Base-by-base conservation (phyloP, 1,140 invertebrate genomes). In the Mamestra configurata region DNA sequence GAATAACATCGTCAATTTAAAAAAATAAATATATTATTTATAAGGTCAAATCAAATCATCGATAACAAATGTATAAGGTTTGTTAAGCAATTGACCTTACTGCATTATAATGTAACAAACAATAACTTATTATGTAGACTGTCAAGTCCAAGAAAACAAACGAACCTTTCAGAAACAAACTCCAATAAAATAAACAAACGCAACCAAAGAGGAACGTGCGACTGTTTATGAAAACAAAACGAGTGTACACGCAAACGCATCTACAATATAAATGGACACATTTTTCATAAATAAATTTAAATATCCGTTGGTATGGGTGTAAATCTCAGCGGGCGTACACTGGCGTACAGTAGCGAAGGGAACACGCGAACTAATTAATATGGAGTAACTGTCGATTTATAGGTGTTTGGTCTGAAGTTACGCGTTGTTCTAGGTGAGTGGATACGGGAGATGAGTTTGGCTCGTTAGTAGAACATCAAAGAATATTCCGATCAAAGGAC, bases 301-400 rank as follows among this genome's bases (percentile, higher is more conserved):
- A 86, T 87, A 82, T 84, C 37, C 37, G 71, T 20, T 61, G 49
- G 35, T 59, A 43, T 53, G 51, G 31, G 59, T 79, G 82, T 93
- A 94, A 92, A 92, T 94, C 86, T 82, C 75, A 51, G 70, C 24
- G 73, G 79, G 86, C 87, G 82, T 85, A 90, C 92, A 86, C 24
- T 70, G 79, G 85, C 87, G 82, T 85, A 90, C 92, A 86, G 92
- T 92, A 92, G 92, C 92, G 79, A 79, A 77, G 79, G 77, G 84
- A 88, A 85, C 92, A 94, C 91, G 92, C 92, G 77, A 94, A 82
- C 91, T 92, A 94, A 94, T 94, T 94, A 94, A 94, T 93, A 94
- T 94, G 90, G 90, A 92, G 89, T 92, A 90, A 83, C 82, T 81
- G 73, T 90, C 89, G 91, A 94, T 94, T 94, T 94, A 94, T 94